A percentile compares a stretch with the other conserved stretches of the same genome.
These are phyloP conservation scores for Sinohyriopsis cumingii DNA, from an alignment of 2,888 invertebrate genomes.

Conservation along the genomic window DNA sequence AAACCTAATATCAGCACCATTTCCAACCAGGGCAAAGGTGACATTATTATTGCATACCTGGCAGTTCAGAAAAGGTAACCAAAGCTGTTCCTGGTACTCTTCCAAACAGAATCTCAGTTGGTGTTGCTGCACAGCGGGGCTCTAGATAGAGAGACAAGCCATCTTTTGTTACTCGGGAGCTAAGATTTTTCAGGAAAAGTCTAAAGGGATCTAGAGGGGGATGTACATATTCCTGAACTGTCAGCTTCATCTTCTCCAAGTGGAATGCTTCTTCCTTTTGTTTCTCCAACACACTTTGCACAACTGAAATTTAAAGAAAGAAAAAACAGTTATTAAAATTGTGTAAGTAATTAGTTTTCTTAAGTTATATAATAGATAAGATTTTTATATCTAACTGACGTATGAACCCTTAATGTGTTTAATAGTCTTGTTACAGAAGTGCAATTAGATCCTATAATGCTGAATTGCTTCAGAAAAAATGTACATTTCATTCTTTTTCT, in stretches of 20 bases:
- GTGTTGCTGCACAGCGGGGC: neutral
- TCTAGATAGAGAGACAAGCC: conserved; percentile 12
- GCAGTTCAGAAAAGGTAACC: conserved; percentile 7
- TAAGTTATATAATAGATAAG: too few species aligned
- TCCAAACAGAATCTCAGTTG: conserved; percentile 6
- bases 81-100: conserved; percentile 25
- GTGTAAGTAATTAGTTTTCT: too few species aligned
- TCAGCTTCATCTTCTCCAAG: conserved; percentile 1
- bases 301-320: conserved; percentile 5
- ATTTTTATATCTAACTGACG: too few species aligned
- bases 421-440: too few species aligned
- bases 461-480: too few species aligned
- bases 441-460: too few species aligned
- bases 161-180: conserved; percentile 17
- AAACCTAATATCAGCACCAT: too few species aligned
- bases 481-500: too few species aligned
- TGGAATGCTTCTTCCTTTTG: neutral
- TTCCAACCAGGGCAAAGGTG: too few species aligned
- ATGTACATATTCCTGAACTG: conserved; percentile 10
- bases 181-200: conserved; percentile 20
- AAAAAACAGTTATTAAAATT: too few species aligned
- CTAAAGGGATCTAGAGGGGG: conserved; percentile 13
- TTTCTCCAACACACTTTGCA: conserved; percentile 5
- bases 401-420: too few species aligned
- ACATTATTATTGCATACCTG: too few species aligned